phyloP scores from a whole-genome alignment of 1,140 invertebrate genomes.

The Caenorhabditis briggsae region DNA sequence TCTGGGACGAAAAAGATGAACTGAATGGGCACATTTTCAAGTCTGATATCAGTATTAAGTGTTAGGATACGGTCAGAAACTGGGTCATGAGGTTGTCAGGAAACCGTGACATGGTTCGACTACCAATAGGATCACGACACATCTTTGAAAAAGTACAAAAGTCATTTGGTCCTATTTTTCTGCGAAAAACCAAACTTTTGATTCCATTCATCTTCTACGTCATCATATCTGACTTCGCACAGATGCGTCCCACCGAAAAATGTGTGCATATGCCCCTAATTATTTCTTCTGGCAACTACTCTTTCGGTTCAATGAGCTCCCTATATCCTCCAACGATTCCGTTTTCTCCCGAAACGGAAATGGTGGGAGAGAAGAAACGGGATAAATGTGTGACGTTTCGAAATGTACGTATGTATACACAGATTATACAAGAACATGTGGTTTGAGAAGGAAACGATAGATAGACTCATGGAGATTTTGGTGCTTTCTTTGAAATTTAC shows the following conservation, averaged over 20 bases:
- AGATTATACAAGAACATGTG: no score
- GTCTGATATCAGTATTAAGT: no score
- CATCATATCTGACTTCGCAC: neutral
- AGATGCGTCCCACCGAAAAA: neutral
- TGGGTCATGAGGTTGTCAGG: no score
- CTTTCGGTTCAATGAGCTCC: constrained; percentile 10
- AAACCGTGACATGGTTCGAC: neutral
- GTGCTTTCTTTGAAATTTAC: no score
- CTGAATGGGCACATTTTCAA: no score
- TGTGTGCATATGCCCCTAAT: neutral
- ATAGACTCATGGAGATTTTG: no score
- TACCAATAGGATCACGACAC: neutral
- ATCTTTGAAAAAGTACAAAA: neutral
- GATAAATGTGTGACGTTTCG: no score
- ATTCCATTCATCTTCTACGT: neutral
- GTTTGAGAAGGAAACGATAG: no score
- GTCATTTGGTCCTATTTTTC: neutral
- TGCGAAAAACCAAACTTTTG: neutral
- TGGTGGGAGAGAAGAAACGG: neutral
- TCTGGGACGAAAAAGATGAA: neutral
- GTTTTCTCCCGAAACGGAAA: neutral
- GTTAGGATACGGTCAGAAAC: no score
- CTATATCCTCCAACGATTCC: neutral
- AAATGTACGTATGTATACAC: no score
- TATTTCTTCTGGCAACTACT: neutral